Evolutionary conservation across 1,140 invertebrate genomes (phyloP), one percentile per base, ranked within the genome.

Genomic region (Galendromus occidentalis): DNA sequence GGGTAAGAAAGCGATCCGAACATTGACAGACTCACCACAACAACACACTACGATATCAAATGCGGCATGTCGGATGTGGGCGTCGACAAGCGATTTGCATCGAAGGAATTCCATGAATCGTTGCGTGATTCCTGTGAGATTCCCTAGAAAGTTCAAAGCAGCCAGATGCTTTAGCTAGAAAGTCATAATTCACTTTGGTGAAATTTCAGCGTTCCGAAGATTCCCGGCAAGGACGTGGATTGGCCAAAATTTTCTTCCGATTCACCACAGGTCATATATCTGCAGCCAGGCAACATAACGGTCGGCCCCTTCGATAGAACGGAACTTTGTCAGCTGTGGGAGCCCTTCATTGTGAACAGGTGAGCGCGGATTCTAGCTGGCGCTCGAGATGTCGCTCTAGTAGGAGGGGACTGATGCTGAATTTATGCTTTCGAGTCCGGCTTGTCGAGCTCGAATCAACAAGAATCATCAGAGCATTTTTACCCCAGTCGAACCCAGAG

Each of bases 281-380:
- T 59, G 5, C 51, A 59, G 51, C 51, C 51, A 4, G 51, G 51
- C 5, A 59, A 59, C 20, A 22, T 59, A 25, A 59, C 51, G 4
- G 22, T 59, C 1, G 51, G 25, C 2, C 22, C 51, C 2, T 59
- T 59, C 25, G 51, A 59, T 14, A 59, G 25, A 59, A 22, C 51
- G 12, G 51, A 59, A 59, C 25, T 25, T 25, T 59, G 51, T 25
- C 51, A 25, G 6, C 51, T 59, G 4, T 59, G 51, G 51, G 51
- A 59, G 51, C 51, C 51, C 2, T 59, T 59, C 22, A 59, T 59
- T 22, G 33, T 59, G 5, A 59, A 22, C 51, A 59, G 51, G 51
- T 59, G 6, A 22, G 51, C 33, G 4, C 4, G 9, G 33, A 39
- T 39, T 39, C 9, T 39, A 9, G 9, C 9, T 9, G 33, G n/a